Conservation (phyloP, 1,140 invertebrate genomes). For the Capitella teleta region DNA sequence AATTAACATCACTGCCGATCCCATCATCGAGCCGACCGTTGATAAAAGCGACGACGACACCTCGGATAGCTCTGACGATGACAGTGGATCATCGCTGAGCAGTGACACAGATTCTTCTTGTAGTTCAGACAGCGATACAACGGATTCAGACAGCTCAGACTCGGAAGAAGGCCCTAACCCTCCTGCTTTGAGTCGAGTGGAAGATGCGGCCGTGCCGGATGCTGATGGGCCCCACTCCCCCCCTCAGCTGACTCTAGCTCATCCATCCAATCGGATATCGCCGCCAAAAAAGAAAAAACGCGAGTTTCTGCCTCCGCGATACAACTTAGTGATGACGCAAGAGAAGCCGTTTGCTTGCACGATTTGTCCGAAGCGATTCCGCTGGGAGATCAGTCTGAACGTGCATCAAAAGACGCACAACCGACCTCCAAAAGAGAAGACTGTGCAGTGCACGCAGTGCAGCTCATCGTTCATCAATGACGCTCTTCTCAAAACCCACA, state of each 20-base stretch:
- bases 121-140: background rate
- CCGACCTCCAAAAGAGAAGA: background rate
- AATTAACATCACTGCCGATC: too few species aligned
- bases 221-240: too few species aligned
- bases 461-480: too few species aligned
- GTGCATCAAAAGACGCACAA: background rate
- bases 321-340: constrained; percentile 1
- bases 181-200: background rate
- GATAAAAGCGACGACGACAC: too few species aligned
- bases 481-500: too few species aligned
- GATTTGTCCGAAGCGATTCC: background rate
- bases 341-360: constrained; percentile 3
- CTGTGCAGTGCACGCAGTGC: too few species aligned
- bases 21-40: too few species aligned
- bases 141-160: too few species aligned
- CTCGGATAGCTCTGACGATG: too few species aligned
- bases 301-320: constrained; percentile 1
- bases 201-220: background rate
- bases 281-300: background rate
- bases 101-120: too few species aligned
- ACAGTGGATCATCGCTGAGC: too few species aligned
- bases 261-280: background rate
- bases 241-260: too few species aligned
- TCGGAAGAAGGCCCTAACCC: background rate
- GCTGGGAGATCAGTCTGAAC: constrained; percentile 5